These are phyloP conservation scores for Xylocopa sonorina DNA, from an alignment of 1,140 invertebrate species.

Conservation along the genomic window DNA sequence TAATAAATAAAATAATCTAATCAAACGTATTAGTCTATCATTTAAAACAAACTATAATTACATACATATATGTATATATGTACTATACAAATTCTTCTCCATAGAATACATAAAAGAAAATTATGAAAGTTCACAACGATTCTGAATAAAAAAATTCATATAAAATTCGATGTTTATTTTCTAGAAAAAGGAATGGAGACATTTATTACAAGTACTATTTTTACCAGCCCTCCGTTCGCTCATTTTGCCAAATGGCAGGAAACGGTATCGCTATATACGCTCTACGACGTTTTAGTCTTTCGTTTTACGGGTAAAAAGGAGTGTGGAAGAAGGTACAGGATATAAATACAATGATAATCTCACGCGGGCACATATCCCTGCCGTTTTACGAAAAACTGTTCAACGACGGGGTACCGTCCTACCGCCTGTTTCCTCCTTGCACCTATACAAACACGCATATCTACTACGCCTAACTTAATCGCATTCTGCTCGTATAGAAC, in stretches of 20 bases:
- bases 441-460: slow-evolving; percentile 50
- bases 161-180: no score
- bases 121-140: not conserved
- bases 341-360: slow-evolving; percentile 52
- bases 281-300: slow-evolving; percentile 24
- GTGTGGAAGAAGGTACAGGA: slow-evolving; percentile 22
- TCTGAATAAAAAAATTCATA: no score
- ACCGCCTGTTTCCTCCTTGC: slow-evolving; percentile 9
- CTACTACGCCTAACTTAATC: slow-evolving; percentile 26
- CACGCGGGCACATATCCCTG: slow-evolving; percentile 7
- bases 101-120: no score
- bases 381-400: not conserved
- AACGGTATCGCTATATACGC: not conserved
- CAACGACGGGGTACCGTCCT: not conserved
- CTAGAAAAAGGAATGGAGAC: not conserved
- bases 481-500: slow-evolving; percentile 12
- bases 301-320: slow-evolving; percentile 33
- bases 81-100: no score
- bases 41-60: not conserved
- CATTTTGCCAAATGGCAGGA: not conserved
- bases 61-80: not conserved
- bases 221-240: not conserved
- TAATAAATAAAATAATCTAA: not conserved
- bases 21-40: not conserved
- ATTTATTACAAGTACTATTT: slow-evolving; percentile 31